Evolutionary conservation across 2,797 vertebrate genomes (phyloP).

Genomic region (Oophaga sylvatica): DNA sequence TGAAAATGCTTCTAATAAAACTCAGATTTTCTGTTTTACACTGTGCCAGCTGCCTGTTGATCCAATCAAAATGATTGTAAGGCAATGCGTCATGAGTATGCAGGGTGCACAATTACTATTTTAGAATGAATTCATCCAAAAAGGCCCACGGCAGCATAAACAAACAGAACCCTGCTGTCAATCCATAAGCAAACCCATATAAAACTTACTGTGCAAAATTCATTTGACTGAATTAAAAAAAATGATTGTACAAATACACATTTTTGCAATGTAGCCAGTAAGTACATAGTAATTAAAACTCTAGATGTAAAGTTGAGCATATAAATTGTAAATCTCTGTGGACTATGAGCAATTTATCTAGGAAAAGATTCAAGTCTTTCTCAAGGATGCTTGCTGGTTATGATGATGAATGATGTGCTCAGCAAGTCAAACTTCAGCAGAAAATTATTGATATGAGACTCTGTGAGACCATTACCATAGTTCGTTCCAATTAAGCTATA

Average conservation of each 20-base stretch:
- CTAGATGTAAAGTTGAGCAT: constrained; percentile 35
- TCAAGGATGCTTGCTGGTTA: constrained; percentile 50
- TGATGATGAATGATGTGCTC: constrained; percentile 52
- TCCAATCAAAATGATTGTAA: constrained; percentile 36
- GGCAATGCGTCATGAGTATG: constrained; percentile 4
- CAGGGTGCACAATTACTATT: constrained; percentile 35
- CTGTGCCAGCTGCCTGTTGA: constrained; percentile 38
- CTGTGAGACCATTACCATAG: constrained; percentile 44
- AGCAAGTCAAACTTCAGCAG: constrained; percentile 51
- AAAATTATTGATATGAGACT: constrained; percentile 59
- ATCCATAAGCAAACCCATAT: constrained; percentile 33
- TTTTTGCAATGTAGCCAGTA: constrained; percentile 24
- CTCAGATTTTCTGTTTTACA: neutral
- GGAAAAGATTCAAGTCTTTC: constrained; percentile 19
- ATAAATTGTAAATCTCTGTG: constrained; percentile 49
- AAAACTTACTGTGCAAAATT: constrained; percentile 39
- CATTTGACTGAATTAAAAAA: constrained; percentile 42
- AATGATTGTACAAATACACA: constrained; percentile 26
- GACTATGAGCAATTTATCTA: constrained; percentile 30
- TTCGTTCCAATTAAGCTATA: constrained; percentile 54
- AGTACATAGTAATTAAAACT: constrained; percentile 41
- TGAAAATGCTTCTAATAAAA: neutral
- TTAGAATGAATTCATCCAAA: constrained; percentile 18
- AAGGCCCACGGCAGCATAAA: constrained; percentile 31
- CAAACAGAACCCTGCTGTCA: constrained; percentile 39